Percentiles rank a stretch among this genome's conserved stretches.
Conservation (phyloP, 1,140 invertebrate species). For the Propsilocerus akamusi region DNA sequence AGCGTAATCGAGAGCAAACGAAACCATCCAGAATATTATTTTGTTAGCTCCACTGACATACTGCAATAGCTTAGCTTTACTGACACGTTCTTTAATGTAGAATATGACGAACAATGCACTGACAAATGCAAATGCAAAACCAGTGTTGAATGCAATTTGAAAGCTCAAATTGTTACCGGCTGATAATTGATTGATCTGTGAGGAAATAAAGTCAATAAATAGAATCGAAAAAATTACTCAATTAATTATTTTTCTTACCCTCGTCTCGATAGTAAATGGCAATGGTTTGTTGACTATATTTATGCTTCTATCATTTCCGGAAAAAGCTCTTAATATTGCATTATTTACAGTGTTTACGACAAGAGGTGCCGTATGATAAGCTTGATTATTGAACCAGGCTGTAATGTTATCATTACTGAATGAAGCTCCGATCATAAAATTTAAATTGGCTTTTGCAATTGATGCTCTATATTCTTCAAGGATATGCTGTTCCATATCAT, state of each 20-base stretch:
- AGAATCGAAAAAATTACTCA: background rate
- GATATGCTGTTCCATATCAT: conserved; percentile 11
- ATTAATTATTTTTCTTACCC: background rate
- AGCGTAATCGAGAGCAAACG: conserved; percentile 48
- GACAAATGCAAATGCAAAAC: conserved; percentile 49
- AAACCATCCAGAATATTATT: conserved; percentile 43
- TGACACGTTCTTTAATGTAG: conserved; percentile 4
- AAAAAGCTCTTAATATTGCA: conserved; percentile 26
- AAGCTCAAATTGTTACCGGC: conserved; percentile 35
- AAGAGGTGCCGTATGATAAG: conserved; percentile 44
- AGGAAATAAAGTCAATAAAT: background rate
- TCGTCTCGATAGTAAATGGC: conserved; percentile 24
- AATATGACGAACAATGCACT: conserved; percentile 57
- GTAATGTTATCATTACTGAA: conserved; percentile 21
- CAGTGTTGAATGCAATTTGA: conserved; percentile 40
- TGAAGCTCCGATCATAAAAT: conserved; percentile 28
- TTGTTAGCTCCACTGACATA: conserved; percentile 50
- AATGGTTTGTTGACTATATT: conserved; percentile 47
- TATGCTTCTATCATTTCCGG: conserved; percentile 26
- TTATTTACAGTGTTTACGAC: conserved; percentile 36
- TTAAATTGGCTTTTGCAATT: conserved; percentile 15
- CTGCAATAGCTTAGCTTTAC: conserved; percentile 24
- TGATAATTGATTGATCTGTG: conserved; percentile 13
- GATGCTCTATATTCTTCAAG: conserved; percentile 7
- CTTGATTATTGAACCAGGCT: conserved; percentile 37